phyloP scores from a whole-genome alignment of 2,113 vertebrate genomes.

The Noctilio leporinus region DNA sequence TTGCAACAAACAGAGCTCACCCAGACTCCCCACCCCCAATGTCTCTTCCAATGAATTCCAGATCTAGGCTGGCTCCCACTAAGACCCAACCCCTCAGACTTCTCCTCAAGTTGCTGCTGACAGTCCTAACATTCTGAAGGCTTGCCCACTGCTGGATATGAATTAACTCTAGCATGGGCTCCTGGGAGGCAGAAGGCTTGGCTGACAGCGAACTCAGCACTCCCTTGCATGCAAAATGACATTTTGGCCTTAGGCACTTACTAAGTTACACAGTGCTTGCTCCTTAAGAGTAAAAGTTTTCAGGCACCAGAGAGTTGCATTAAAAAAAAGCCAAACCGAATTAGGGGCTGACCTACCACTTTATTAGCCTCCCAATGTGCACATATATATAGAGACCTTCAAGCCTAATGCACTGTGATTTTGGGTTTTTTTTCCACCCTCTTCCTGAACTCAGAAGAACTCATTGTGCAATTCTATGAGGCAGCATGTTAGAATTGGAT shows the following conservation, averaged over 20 bases:
- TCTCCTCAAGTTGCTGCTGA: not conserved
- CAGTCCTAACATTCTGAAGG: not conserved
- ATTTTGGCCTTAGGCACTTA: conserved; percentile 58
- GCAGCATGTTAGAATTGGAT: not conserved
- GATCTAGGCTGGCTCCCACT: not conserved
- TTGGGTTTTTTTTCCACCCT: not conserved
- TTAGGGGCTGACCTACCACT: conserved; percentile 54
- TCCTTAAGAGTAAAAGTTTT: conserved; percentile 53
- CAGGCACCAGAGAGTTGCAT: conserved; percentile 26
- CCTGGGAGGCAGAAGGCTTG: not conserved
- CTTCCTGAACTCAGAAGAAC: not conserved
- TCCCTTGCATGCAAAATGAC: conserved; percentile 50
- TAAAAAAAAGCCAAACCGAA: conserved; percentile 62
- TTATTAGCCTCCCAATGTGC: conserved; percentile 19
- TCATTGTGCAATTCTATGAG: not conserved
- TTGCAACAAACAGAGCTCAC: not conserved
- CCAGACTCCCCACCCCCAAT: fast-evolving
- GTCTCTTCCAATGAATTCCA: not conserved
- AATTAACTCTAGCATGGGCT: conserved; percentile 25
- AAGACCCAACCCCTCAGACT: not conserved
- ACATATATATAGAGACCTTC: not conserved
- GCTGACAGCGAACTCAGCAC: conserved; percentile 52
- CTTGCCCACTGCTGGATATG: not conserved
- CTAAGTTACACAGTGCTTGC: conserved; percentile 28
- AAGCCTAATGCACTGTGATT: not conserved